phyloP scores from a whole-genome alignment of 2,797 vertebrate species.

The Perodicticus potto region DNA sequence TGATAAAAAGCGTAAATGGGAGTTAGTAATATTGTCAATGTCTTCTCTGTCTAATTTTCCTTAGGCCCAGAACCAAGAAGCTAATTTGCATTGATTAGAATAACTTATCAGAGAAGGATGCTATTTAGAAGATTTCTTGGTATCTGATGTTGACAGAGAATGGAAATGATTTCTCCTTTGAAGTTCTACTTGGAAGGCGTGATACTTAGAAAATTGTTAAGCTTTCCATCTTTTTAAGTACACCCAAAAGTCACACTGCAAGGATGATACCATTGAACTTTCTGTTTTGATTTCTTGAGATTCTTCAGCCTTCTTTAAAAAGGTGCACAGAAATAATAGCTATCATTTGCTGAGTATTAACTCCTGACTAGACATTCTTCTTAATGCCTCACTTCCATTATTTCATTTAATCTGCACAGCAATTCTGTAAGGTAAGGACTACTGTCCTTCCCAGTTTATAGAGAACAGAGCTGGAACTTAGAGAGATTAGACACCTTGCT shows the following conservation, averaged over 20 bases:
- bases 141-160: constrained; percentile 51
- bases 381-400: neutral
- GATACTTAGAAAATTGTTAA: constrained; percentile 24
- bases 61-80: neutral
- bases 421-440: neutral
- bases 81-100: constrained; percentile 63
- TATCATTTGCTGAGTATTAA: neutral
- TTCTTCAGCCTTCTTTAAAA: constrained; percentile 29
- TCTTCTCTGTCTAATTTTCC: constrained; percentile 14
- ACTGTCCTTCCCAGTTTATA: neutral
- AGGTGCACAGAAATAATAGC: neutral
- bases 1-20: constrained; percentile 1
- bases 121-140: constrained; percentile 50
- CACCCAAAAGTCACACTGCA: neutral
- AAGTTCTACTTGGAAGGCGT: constrained; percentile 18
- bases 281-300: neutral
- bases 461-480: neutral
- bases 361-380: neutral
- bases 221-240: constrained; percentile 3
- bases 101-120: constrained; percentile 23
- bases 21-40: neutral
- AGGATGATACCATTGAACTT: neutral
- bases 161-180: constrained; percentile 56
- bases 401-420: constrained; percentile 10
- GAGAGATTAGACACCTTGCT: neutral